Evolutionary conservation across 2,888 invertebrate genomes (phyloP).

Genomic region (Tenthredo livida): DNA sequence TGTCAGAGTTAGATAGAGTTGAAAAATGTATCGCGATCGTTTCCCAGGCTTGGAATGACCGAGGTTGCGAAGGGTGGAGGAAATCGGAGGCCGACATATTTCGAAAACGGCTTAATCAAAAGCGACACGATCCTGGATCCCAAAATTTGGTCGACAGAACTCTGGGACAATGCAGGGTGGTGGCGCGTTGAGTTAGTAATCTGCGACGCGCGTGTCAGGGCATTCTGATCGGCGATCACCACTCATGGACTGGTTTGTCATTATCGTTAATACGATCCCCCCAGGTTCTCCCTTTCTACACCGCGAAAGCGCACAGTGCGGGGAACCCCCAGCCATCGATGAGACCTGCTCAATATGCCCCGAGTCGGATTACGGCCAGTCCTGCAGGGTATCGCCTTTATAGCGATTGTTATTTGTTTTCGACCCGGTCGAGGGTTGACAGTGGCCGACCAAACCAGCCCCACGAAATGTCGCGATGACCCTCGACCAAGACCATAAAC

Average conservation of each 20-base stretch:
- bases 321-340: background rate
- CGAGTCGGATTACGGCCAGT: constrained; percentile 56
- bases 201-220: constrained; percentile 66
- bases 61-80: background rate
- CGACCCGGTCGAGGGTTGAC: constrained; percentile 33
- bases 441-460: constrained; percentile 15
- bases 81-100: background rate
- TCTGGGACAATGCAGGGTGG: constrained; percentile 7
- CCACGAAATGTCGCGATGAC: constrained; percentile 40
- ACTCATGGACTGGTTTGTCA: constrained; percentile 57
- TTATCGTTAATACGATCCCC: constrained; percentile 52
- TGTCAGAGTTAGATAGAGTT: background rate
- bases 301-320: background rate
- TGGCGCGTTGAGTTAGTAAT: constrained; percentile 44
- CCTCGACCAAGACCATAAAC: constrained; percentile 46
- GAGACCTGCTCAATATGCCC: constrained; percentile 57
- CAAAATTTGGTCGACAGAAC: constrained; percentile 19
- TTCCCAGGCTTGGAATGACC: constrained; percentile 2
- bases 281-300: background rate
- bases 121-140: constrained; percentile 20
- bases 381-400: constrained; percentile 58
- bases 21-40: background rate
- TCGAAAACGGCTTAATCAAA: constrained; percentile 34
- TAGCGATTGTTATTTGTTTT: constrained; percentile 54
- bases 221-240: constrained; percentile 70